Conservation (phyloP, 2,888 invertebrate species). For the Acleris sparsana region DNA sequence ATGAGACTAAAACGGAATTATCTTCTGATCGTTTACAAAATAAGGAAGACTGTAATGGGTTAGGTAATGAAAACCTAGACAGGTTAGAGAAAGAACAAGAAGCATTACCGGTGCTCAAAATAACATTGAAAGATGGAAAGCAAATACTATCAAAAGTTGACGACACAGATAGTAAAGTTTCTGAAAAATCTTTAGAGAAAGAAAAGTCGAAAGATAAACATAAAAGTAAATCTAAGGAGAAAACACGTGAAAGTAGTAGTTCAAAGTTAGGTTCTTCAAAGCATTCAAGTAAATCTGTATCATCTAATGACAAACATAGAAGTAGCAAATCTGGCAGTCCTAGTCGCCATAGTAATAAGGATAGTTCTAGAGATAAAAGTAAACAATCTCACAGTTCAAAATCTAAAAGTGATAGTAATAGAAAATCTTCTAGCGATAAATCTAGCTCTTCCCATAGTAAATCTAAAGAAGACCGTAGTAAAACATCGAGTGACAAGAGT, state of each 20-base stretch:
- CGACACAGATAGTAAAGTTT: conserved; percentile 61
- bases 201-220: conserved; percentile 64
- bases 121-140: conserved; percentile 89
- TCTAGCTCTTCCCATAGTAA: conserved; percentile 62
- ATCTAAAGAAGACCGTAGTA: conserved; percentile 63
- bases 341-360: conserved; percentile 69
- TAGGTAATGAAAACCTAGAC: conserved; percentile 43
- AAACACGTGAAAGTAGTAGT: conserved; percentile 78
- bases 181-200: conserved; percentile 63
- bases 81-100: conserved; percentile 59
- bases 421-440: conserved; percentile 58
- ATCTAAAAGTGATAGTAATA: conserved; percentile 65
- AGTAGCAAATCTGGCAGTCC: conserved; percentile 68
- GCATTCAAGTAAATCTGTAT: conserved; percentile 70
- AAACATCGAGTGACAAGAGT: conserved; percentile 59
- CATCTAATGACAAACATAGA: conserved; percentile 72
- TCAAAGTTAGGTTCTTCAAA: conserved; percentile 58
- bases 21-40: conserved; percentile 36
- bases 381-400: conserved; percentile 65
- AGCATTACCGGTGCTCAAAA: conserved; percentile 80
- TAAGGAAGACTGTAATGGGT: conserved; percentile 26
- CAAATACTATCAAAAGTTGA: conserved; percentile 86
- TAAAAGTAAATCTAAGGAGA: conserved; percentile 71
- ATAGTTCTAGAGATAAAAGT: conserved; percentile 60
- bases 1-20: conserved; percentile 39